Conservation (phyloP, 2,113 vertebrate genomes). For the Catagonus wagneri region DNA sequence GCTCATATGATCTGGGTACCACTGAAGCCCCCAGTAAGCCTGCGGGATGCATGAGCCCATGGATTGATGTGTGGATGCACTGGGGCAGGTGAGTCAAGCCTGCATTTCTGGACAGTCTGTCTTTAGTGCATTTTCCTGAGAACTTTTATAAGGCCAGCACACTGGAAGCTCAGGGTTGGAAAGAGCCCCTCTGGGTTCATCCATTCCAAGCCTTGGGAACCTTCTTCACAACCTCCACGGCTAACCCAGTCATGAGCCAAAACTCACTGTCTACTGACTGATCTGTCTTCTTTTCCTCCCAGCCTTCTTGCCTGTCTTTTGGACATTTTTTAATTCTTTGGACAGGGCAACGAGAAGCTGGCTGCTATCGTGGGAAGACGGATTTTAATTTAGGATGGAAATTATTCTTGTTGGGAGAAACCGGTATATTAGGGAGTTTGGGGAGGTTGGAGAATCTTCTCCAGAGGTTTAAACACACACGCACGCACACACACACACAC, state of each 20-base stretch:
- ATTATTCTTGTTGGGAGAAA: conserved; percentile 10
- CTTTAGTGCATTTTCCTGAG: background rate
- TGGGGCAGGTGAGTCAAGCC: background rate
- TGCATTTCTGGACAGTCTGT: background rate
- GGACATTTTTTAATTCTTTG: background rate
- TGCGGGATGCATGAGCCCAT: background rate
- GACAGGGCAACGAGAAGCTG: background rate
- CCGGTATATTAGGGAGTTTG: background rate
- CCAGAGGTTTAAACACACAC: background rate
- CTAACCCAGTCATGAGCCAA: background rate
- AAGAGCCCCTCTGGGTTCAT: background rate
- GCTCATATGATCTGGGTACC: background rate
- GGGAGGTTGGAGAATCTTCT: background rate
- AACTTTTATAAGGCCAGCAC: background rate
- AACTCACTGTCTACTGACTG: background rate
- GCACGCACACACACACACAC: background rate
- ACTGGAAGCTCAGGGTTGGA: background rate
- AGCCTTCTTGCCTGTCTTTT: background rate
- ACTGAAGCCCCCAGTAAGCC: background rate
- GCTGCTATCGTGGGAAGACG: background rate
- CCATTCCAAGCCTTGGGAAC: background rate
- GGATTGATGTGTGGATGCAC: no score
- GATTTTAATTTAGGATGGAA: background rate
- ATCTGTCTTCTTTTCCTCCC: background rate
- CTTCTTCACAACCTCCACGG: background rate